Evolutionary conservation across 2,113 vertebrate species (phyloP), one percentile per base, ranked within the genome.

Genomic region (Catharus minimus): DNA sequence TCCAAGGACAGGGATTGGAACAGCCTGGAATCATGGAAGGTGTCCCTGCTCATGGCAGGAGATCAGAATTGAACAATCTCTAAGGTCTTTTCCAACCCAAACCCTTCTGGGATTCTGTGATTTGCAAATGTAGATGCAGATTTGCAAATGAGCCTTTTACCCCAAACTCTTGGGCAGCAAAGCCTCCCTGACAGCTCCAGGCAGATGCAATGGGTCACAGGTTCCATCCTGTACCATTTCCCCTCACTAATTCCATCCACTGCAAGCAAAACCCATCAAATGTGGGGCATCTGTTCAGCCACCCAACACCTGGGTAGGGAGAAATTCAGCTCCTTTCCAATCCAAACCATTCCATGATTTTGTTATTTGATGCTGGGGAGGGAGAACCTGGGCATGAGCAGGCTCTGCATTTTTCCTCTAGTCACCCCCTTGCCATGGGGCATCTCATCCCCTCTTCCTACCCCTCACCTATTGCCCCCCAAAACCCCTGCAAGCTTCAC

Each of bases 11-110:
- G 24, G 11, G 20, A 9, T 49, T 2, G 57, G 66, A 72, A 11
- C 21, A 9, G 0, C 12, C 43, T 50, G 50, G 57, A 9, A 3
- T 0, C 13, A 22, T 2, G 22, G 43, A 0, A 73, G 3, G 7
- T 80, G 58, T 28, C 38, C 23, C 12, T 65, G 50, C 7, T 36
- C 22, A 9, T 11, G 36, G 36, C 27, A 57, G 41, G 23, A 8
- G 5, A 3, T 7, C 47, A 13, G 23, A 44, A 44, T 6, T 5
- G 23, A 15, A 32, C 0, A 1, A 20, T 7, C 13, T 65, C 4
- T 27, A 20, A 50, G 15, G 44, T 52, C 15, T 23, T 14, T 66
- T 46, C 19, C 23, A 8, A 14, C 4, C 3, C 32, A 58, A 30
- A 52, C 12, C 1, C 2, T 17, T 58, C 67, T 21, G 23, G 19